A percentile compares a stretch with the other conserved stretches of the same genome.
Conservation (phyloP, 37 sponge, comb jelly and placozoan species). For the Hexactinellida sp. region DNA sequence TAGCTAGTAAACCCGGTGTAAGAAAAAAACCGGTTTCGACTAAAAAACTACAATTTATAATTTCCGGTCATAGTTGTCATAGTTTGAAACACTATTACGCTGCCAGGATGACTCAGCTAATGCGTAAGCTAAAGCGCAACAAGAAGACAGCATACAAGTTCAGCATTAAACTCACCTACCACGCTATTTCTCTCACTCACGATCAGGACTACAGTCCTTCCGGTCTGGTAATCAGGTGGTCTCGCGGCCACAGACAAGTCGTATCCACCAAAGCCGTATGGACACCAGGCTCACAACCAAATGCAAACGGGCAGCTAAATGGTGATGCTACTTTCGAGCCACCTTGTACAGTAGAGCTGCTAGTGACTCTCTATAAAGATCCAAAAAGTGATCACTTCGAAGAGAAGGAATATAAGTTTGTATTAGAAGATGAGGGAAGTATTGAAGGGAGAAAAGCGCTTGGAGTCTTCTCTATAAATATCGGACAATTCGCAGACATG, state of each 20-base stretch:
- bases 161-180: background rate
- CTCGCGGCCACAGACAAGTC: conserved; percentile 16
- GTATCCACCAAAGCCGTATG: background rate
- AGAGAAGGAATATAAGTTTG: conserved; percentile 1
- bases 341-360: background rate
- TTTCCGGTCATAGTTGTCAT: too few species aligned
- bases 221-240: background rate
- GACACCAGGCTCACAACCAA: background rate
- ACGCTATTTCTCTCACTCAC: background rate
- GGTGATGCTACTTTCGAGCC: background rate
- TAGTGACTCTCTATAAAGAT: background rate
- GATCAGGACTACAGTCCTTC: background rate
- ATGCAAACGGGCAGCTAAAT: background rate
- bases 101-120: background rate
- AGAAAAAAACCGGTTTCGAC: too few species aligned
- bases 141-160: conserved; percentile 12
- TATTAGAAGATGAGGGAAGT: background rate
- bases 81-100: too few species aligned
- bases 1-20: too few species aligned
- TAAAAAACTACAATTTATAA: too few species aligned
- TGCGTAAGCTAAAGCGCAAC: background rate
- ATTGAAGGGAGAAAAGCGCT: background rate
- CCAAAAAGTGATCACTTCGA: background rate
- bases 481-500: background rate
- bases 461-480: background rate